A percentile compares a stretch with the other conserved stretches of the same genome.
These are phyloP conservation scores for Megaceryle alcyon DNA, from an alignment of 2,797 vertebrate genomes.

Conservation along the genomic window DNA sequence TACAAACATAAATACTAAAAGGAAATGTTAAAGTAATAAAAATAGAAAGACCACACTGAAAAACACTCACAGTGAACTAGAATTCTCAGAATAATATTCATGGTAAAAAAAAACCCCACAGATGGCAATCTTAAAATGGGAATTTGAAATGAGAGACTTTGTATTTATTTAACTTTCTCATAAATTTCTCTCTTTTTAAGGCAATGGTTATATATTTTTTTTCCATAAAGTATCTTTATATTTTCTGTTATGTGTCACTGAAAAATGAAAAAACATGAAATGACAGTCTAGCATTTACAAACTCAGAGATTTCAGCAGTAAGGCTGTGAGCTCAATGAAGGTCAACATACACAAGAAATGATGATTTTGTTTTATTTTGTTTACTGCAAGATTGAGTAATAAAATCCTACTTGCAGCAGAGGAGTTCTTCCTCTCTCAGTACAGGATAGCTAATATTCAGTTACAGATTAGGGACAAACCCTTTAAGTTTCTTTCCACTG, in stretches of 20 bases:
- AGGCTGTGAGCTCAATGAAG: background rate
- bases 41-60: background rate
- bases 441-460: background rate
- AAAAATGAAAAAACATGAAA: background rate
- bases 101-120: slow-evolving; percentile 49
- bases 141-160: slow-evolving; percentile 51
- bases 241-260: background rate
- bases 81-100: background rate
- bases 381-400: background rate
- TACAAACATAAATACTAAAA: slow-evolving; percentile 31
- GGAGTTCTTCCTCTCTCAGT: background rate
- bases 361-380: background rate
- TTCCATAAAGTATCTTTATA: background rate
- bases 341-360: background rate
- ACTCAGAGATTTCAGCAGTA: background rate
- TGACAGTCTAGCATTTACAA: background rate
- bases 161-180: slow-evolving; percentile 40
- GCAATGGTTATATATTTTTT: background rate
- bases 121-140: slow-evolving; percentile 44
- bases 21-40: background rate
- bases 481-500: background rate
- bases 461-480: background rate
- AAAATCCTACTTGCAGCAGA: background rate
- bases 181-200: slow-evolving; percentile 27
- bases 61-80: background rate